phyloP scores from a whole-genome alignment of 2,888 invertebrate species.

The Thumatha senex region DNA sequence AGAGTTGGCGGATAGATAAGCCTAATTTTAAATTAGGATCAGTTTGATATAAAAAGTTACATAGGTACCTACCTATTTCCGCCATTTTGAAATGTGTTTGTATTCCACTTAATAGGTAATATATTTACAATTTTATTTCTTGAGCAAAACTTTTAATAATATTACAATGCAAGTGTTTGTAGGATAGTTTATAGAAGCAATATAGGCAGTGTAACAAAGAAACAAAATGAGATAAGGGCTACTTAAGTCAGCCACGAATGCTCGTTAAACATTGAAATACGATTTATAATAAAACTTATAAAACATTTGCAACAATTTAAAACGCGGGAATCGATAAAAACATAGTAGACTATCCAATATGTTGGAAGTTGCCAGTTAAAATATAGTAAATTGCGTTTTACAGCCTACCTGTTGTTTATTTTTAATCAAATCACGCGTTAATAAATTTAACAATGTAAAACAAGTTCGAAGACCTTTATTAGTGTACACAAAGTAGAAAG shows the following conservation, averaged over 20 bases:
- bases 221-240: slow-evolving; percentile 73
- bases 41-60: too few relatives aligned
- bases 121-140: too few relatives aligned
- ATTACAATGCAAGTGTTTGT: slow-evolving; percentile 5
- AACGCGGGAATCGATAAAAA: slow-evolving; percentile 74
- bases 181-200: slow-evolving; percentile 30
- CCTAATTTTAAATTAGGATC: too few relatives aligned
- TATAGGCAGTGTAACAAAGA: slow-evolving; percentile 56
- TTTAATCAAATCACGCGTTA: slow-evolving; percentile 57
- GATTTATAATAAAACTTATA: slow-evolving; percentile 77
- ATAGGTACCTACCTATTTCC: too few relatives aligned
- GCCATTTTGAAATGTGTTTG: too few relatives aligned
- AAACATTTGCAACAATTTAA: slow-evolving; percentile 81
- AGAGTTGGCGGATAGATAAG: too few relatives aligned
- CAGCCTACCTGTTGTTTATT: slow-evolving; percentile 59
- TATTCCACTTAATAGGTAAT: too few relatives aligned
- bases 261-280: slow-evolving; percentile 81
- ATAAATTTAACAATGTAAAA: slow-evolving; percentile 52
- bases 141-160: neutral
- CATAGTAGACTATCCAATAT: slow-evolving; percentile 69
- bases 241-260: slow-evolving; percentile 63
- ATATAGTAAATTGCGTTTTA: slow-evolving; percentile 78
- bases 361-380: slow-evolving; percentile 56
- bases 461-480: slow-evolving; percentile 15
- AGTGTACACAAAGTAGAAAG: slow-evolving; percentile 7